Evolutionary conservation across 2,797 vertebrate species (phyloP).

Genomic region (Crocodylus rhombifer): DNA sequence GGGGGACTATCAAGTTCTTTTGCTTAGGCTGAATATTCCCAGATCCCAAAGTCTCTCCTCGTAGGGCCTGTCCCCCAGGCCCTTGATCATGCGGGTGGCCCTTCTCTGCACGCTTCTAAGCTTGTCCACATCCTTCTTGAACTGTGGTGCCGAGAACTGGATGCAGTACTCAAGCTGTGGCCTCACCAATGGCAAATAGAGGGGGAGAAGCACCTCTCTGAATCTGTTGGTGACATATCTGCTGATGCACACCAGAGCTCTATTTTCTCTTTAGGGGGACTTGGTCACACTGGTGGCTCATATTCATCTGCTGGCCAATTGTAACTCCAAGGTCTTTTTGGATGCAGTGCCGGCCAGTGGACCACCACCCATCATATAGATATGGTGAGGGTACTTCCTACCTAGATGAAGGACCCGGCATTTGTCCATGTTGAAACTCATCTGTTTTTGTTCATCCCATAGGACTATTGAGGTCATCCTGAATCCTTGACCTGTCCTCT

Average conservation of each 20-base stretch:
- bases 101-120: background rate
- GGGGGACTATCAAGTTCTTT: too few relatives aligned
- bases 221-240: background rate
- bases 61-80: too few relatives aligned
- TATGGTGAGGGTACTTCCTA: background rate
- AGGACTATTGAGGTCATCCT: too few relatives aligned
- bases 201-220: background rate
- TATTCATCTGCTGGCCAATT: accelerated
- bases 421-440: background rate
- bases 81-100: too few relatives aligned
- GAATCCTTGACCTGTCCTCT: too few relatives aligned
- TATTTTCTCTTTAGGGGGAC: accelerated
- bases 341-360: background rate
- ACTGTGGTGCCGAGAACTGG: accelerated
- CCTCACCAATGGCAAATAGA: background rate
- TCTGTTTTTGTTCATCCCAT: accelerated
- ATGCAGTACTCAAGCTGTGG: background rate
- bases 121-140: background rate
- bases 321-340: background rate
- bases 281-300: background rate
- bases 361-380: background rate
- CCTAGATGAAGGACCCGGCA: background rate
- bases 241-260: accelerated
- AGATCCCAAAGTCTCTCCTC: too few relatives aligned
- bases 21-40: too few relatives aligned